phyloP scores from a whole-genome alignment of 2,113 vertebrate genomes.

The Aphyosemion australe region DNA sequence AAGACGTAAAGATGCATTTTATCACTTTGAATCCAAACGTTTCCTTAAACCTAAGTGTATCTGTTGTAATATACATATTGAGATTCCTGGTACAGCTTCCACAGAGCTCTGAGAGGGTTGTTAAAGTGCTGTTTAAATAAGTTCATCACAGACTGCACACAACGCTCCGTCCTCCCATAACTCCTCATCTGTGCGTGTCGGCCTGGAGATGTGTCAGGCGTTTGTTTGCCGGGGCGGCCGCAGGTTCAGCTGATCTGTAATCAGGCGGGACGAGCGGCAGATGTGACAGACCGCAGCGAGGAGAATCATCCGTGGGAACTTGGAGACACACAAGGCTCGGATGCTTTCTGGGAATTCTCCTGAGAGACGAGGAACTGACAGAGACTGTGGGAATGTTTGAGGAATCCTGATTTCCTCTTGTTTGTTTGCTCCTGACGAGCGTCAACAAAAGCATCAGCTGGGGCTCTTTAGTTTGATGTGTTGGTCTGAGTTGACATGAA shows the following conservation, averaged over 20 bases:
- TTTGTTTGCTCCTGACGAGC: constrained; percentile 31
- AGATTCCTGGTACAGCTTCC: too few relatives aligned
- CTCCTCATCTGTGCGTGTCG: too few relatives aligned
- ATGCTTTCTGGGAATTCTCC: constrained; percentile 43
- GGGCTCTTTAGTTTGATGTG: too few relatives aligned
- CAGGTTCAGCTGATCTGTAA: constrained; percentile 36
- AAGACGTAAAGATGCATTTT: too few relatives aligned
- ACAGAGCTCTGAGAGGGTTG: too few relatives aligned
- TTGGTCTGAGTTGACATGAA: too few relatives aligned
- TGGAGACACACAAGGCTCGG: background rate
- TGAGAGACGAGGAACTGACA: constrained; percentile 37
- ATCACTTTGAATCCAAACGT: too few relatives aligned
- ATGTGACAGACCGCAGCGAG: constrained; percentile 39
- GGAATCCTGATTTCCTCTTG: constrained; percentile 22
- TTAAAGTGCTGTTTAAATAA: too few relatives aligned
- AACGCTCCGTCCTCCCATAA: background rate
- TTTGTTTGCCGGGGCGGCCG: constrained; percentile 27
- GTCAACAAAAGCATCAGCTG: constrained; percentile 25
- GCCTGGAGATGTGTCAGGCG: constrained; percentile 26
- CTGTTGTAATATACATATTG: too few relatives aligned
- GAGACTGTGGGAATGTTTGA: constrained; percentile 63
- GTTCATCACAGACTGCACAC: background rate
- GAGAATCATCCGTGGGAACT: constrained; percentile 42
- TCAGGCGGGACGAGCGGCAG: constrained; percentile 44
- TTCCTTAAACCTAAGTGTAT: too few relatives aligned